phyloP scores from a whole-genome alignment of 2,113 vertebrate genomes.

The Saimiri boliviensis region DNA sequence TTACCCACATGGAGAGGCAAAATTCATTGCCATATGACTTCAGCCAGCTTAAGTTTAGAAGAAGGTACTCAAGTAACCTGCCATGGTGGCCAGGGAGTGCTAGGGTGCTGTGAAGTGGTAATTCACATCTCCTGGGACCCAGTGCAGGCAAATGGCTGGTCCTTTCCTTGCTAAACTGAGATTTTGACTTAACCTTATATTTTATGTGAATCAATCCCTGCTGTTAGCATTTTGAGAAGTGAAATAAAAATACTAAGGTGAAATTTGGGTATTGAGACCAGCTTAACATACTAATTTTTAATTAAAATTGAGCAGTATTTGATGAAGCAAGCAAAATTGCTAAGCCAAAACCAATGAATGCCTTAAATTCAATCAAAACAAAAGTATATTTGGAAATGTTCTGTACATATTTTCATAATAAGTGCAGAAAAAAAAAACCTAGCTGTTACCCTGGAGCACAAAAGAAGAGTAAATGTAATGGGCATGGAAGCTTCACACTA shows the following conservation, averaged over 20 bases:
- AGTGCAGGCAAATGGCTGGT: accelerated
- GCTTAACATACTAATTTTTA: background rate
- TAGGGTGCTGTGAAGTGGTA: background rate
- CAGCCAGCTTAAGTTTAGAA: background rate
- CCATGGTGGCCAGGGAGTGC: background rate
- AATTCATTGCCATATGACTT: too few species aligned
- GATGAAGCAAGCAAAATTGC: background rate
- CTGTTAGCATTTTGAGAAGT: background rate
- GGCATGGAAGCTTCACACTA: background rate
- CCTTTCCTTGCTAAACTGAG: background rate
- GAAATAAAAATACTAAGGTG: background rate
- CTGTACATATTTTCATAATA: background rate
- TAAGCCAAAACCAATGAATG: background rate
- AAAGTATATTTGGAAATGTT: background rate
- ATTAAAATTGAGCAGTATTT: background rate
- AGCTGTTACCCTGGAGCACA: background rate
- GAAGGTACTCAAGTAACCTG: too few species aligned
- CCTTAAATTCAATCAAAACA: background rate
- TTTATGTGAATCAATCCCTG: background rate
- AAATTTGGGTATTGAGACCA: background rate
- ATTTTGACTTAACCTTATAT: background rate
- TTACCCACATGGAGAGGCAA: background rate
- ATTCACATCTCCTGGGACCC: accelerated
- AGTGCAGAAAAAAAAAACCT: background rate
- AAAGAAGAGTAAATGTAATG: background rate